Base-by-base conservation (phyloP, 2,113 vertebrate genomes). In the Perca flavescens region DNA sequence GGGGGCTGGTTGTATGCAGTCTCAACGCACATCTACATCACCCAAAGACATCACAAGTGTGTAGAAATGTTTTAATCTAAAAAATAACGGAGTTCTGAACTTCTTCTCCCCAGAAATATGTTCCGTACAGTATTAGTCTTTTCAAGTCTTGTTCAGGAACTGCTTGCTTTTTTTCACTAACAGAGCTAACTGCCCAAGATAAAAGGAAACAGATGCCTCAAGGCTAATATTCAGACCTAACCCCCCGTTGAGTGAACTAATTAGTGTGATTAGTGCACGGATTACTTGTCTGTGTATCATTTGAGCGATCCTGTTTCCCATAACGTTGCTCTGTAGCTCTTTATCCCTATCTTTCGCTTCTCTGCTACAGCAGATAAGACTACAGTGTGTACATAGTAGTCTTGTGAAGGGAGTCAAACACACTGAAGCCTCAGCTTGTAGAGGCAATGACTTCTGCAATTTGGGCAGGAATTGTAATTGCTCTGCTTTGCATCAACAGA, bases 231-330 rank as follows among this genome's bases (percentile, higher is more conserved):
- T 79, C 61, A 82, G 72, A 82, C 53, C 54, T 8, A 79, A 34
- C 61, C 57, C 57, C 53, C 52, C 63, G 79, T 63, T 85, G 63
- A 89, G 65, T 84, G 75, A 86, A 87, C 77, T 86, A 87, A 93
- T 93, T 88, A 80, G 83, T 60, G 79, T 91, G 89, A 91, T 91
- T 90, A 91, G 77, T 56, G 85, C n/a, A 62, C 65, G 88, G 82
- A 91, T 93, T 88, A 84, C 80, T 79, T 46, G 81, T 89, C 82
- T 84, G 79, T 62, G 80, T 90, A 81, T 89, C 64, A 53, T 86
- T 85, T 43, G 58, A 86, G 61, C 0, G 60, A 82, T 85, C 72
- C 85, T 86, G 82, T 88, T 91, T 92, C 86, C 61, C 74, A 31
- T 90, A 82, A 60, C 12, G 28, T 61, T 50, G 82, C 80, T 40